These are phyloP conservation scores for Otus scops DNA, from an alignment of 2,797 vertebrate species.

Conservation along the genomic window DNA sequence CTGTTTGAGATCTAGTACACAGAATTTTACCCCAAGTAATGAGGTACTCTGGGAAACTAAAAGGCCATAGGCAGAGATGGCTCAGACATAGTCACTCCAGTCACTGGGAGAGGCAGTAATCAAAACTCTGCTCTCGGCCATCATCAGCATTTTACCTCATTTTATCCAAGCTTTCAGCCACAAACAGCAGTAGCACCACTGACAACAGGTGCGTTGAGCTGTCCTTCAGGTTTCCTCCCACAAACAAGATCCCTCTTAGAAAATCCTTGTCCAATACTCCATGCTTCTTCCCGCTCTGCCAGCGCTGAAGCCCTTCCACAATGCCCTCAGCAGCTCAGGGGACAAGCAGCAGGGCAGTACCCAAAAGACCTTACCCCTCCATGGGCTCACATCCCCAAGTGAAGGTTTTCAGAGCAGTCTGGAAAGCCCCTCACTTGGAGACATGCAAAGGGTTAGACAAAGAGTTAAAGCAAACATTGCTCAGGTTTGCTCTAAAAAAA, in stretches of 20 bases:
- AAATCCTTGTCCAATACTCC: not conserved
- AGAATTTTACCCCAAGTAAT: not conserved
- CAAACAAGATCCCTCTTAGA: not conserved
- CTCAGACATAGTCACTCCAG: rapidly evolving
- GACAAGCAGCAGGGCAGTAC: rapidly evolving
- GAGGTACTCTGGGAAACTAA: not conserved
- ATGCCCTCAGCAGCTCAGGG: not conserved
- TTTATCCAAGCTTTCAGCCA: not conserved
- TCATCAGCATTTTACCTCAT: not conserved
- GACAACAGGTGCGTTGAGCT: rapidly evolving
- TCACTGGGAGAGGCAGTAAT: not conserved
- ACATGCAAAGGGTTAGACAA: not conserved
- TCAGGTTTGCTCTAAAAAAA: not conserved
- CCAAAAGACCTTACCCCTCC: not conserved
- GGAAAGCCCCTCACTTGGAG: not conserved
- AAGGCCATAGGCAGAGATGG: not conserved
- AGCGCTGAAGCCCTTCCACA: not conserved
- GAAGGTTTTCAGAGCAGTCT: not conserved
- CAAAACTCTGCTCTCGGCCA: not conserved
- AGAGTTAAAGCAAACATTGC: not conserved
- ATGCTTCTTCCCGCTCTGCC: not conserved
- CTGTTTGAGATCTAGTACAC: not conserved
- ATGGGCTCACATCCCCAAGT: rapidly evolving
- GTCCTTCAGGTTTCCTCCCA: not conserved
- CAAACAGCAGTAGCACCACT: rapidly evolving